phyloP scores from a whole-genome alignment of 2,888 invertebrate genomes.

The Tenthredo mesomela region DNA sequence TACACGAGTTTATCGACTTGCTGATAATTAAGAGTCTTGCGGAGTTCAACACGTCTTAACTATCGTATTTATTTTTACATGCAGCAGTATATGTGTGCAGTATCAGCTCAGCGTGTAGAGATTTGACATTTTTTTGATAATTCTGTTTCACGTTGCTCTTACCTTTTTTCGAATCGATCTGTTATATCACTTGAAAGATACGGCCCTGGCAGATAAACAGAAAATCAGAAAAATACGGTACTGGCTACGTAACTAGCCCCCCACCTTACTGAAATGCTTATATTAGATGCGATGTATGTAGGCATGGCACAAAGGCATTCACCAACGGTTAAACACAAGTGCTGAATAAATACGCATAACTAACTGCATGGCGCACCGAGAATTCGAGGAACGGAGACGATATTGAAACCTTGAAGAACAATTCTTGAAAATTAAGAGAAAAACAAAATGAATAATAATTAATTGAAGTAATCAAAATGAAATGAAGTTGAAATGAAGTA shows the following conservation, averaged over 20 bases:
- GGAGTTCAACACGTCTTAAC: not conserved
- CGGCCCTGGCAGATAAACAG: constrained; percentile 19
- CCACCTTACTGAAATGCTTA: constrained; percentile 17
- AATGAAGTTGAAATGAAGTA: no score
- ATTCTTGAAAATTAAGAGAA: no score
- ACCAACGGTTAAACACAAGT: not conserved
- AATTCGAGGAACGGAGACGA: not conserved
- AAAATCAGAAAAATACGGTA: no score
- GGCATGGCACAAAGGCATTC: not conserved
- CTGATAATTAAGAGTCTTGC: no score
- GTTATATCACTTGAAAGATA: not conserved
- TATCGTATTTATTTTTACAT: not conserved
- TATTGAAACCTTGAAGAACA: not conserved
- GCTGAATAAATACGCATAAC: not conserved
- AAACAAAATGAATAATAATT: not conserved
- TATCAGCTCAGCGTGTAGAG: not conserved
- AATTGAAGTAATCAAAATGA: not conserved
- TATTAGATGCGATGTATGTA: not conserved
- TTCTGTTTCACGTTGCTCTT: not conserved
- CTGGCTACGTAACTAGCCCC: not conserved
- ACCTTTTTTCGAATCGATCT: not conserved
- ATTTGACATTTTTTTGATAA: not conserved
- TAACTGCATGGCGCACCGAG: no score
- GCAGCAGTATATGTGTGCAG: not conserved
- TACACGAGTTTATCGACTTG: not conserved